Conservation (phyloP, 2,888 invertebrate genomes). For the Aproaerema taeniolella region DNA sequence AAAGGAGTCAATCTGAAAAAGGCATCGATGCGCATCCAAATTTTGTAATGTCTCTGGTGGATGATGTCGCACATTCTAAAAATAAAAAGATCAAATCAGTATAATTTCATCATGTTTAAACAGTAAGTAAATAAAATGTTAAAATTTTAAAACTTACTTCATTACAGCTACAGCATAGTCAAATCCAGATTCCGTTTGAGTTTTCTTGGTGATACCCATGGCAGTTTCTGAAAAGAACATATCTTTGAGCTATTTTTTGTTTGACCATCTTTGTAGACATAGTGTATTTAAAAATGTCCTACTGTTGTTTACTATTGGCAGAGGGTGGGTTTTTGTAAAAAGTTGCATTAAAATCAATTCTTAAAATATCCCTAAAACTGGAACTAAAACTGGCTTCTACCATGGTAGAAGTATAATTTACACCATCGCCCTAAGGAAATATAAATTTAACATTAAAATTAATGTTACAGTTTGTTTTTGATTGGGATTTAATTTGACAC, state of each 20-base stretch:
- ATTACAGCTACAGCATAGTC: conserved; percentile 91
- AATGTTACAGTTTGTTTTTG: too few species aligned
- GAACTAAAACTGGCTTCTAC: not conserved
- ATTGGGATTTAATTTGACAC: too few species aligned
- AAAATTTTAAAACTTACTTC: conserved; percentile 71
- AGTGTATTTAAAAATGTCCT: too few species aligned
- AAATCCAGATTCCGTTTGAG: conserved; percentile 83
- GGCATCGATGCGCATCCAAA: conserved; percentile 84
- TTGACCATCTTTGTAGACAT: too few species aligned
- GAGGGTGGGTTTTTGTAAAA: too few species aligned
- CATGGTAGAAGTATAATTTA: too few species aligned
- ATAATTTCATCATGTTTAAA: not conserved
- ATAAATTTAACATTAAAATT: too few species aligned
- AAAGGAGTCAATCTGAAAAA: conserved; percentile 84
- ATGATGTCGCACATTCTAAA: conserved; percentile 87
- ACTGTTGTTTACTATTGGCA: too few species aligned
- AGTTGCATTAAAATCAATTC: too few species aligned
- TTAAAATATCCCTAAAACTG: not conserved
- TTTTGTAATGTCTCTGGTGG: conserved; percentile 85
- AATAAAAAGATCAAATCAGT: conserved; percentile 16
- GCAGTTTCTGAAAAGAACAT: conserved; percentile 81
- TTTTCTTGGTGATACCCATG: conserved; percentile 88
- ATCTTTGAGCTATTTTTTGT: too few species aligned
- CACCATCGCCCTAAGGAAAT: too few species aligned
- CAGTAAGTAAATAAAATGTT: not conserved